phyloP scores from a whole-genome alignment of 2,888 invertebrate genomes.

The Azorinus chamasolen region DNA sequence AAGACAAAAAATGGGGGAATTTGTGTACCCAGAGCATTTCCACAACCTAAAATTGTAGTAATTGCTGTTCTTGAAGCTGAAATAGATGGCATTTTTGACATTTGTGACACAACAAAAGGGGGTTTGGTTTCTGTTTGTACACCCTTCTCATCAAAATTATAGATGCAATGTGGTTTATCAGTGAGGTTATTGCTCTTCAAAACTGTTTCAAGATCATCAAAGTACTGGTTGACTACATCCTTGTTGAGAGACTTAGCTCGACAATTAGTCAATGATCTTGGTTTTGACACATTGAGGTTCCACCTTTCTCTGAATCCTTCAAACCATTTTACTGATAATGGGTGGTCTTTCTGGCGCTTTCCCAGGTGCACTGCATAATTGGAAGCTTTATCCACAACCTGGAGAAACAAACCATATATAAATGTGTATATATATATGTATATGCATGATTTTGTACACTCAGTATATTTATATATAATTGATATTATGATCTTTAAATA shows the following conservation, averaged over 20 bases:
- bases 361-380: constrained; percentile 9
- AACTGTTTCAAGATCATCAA: too few species aligned
- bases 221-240: too few species aligned
- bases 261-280: constrained; percentile 6
- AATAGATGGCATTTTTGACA: constrained; percentile 6
- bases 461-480: too few species aligned
- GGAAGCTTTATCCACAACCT: background rate
- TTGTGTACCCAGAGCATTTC: constrained; percentile 28
- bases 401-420: too few species aligned
- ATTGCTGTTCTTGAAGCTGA: constrained; percentile 13
- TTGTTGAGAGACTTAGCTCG: constrained; percentile 19
- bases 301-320: constrained; percentile 9
- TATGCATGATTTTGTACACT: too few species aligned
- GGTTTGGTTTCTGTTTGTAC: constrained; percentile 17
- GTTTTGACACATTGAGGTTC: constrained; percentile 17
- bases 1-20: constrained; percentile 22
- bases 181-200: too few species aligned
- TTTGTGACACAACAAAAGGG: too few species aligned
- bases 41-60: constrained; percentile 24
- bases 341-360: constrained; percentile 7
- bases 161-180: constrained; percentile 16
- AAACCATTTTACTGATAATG: constrained; percentile 14
- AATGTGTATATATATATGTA: too few species aligned
- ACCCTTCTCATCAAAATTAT: constrained; percentile 31
- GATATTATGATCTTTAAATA: too few species aligned